Base-by-base conservation (phyloP, 2,797 vertebrate genomes). In the Xiphophorus birchmanni region DNA sequence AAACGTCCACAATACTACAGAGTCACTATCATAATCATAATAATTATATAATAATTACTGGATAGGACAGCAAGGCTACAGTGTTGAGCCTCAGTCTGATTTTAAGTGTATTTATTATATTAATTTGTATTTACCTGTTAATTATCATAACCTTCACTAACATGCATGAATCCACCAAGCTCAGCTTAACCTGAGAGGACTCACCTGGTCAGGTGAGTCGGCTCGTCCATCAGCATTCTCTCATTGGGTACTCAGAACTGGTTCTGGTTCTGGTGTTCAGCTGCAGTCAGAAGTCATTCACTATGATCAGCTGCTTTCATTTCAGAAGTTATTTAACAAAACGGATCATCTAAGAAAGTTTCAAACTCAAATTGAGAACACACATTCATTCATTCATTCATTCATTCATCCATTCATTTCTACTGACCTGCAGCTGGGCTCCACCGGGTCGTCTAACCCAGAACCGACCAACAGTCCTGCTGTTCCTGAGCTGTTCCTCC, bases 261-360 rank as follows among this genome's bases (percentile, higher is more conserved):
- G 60, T 63, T 63, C 29, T 65, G 60, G 60, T 65, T 65, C 63
- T 67, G 63, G 8, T 37, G 17, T 67, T 67, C 63, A 67, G 63
- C 7, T 67, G 63, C 60, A 63, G 32, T 35, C 60, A 63, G 60
- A 60, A 60, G 23, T 65, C 32, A 65, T 37, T 12, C 32, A 65
- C 18, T 18, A 21, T 21, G 17, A 37, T 4, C 17, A 67, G 32
- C 2, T 40, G 63, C 12, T 40, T 67, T 21, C 8, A 1, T 21
- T 37, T 21, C 35, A 67, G 52, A 54, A 2, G 2, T 54, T 23
- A 54, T 54, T 54, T 54, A 54, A 54, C 7, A 50, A 23, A 54
- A 23, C 2, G 50, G 6, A 26, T 54, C 2, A 26, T 54, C 7
- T 54, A 10, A 54, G 23, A 26, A 54, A 54, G 52, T 54, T 54